Conservation (phyloP, 2,888 invertebrate genomes). For the Nemapogon koenigi region DNA sequence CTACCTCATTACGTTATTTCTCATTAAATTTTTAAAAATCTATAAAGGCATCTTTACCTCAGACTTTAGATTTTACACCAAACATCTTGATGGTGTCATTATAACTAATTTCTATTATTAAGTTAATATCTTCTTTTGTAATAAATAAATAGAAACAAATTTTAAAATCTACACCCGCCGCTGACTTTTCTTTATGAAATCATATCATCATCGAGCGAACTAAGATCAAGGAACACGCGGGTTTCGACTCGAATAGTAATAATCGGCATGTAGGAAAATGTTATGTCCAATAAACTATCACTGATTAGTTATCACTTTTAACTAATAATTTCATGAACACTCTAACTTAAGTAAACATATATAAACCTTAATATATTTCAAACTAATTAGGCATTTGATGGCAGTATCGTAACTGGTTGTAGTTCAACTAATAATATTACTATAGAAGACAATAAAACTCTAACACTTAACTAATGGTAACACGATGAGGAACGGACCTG, state of each 20-base stretch:
- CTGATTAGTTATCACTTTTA: slow-evolving; percentile 55
- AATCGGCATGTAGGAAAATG: too few relatives aligned
- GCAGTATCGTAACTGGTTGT: slow-evolving; percentile 62
- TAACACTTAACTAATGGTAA: slow-evolving; percentile 63
- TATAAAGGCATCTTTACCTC: slow-evolving; percentile 65
- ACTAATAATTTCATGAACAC: slow-evolving; percentile 54
- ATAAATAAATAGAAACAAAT: slow-evolving; percentile 59
- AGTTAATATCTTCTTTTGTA: slow-evolving; percentile 34
- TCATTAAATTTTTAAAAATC: slow-evolving; percentile 57
- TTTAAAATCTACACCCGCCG: too few relatives aligned
- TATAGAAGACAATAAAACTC: slow-evolving; percentile 38
- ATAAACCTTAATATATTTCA: slow-evolving; percentile 39
- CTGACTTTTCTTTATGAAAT: slow-evolving; percentile 3
- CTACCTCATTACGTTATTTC: slow-evolving; percentile 44
- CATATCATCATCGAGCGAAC: slow-evolving; percentile 4
- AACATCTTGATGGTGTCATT: slow-evolving; percentile 42
- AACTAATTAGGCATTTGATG: slow-evolving; percentile 63
- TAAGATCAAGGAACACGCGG: slow-evolving; percentile 1
- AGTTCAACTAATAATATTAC: slow-evolving; percentile 50
- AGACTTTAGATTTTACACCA: slow-evolving; percentile 63
- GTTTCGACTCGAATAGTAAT: neutral
- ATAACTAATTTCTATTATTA: slow-evolving; percentile 50
- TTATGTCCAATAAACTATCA: slow-evolving; percentile 31
- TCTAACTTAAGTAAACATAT: slow-evolving; percentile 34
- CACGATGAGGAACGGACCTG: slow-evolving; percentile 57